Evolutionary conservation across 1,140 invertebrate genomes (phyloP).

Genomic region (Tigriopus japonicus): DNA sequence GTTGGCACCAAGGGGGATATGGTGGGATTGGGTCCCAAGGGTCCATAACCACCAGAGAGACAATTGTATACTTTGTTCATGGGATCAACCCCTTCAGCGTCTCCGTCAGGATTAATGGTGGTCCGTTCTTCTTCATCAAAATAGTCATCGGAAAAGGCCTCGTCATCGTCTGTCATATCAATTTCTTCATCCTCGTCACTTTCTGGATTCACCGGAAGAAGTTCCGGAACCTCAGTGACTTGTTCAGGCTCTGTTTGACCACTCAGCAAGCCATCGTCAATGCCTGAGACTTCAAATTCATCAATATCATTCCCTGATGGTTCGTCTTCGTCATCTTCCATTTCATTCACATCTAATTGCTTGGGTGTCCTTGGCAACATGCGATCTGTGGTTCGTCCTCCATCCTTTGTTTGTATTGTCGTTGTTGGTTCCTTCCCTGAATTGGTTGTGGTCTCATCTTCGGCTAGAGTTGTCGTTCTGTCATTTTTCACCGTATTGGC

Average conservation of each 20-base stretch:
- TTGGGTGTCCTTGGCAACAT: background rate
- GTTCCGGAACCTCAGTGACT: background rate
- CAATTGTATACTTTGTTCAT: background rate
- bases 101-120: background rate
- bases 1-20: background rate
- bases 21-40: constrained; percentile 1
- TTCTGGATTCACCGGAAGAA: background rate
- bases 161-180: background rate
- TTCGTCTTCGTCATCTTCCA: background rate
- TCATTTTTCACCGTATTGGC: background rate
- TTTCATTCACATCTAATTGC: background rate
- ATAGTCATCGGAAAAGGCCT: background rate
- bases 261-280: background rate
- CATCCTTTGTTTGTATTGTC: too few species aligned
- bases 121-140: background rate
- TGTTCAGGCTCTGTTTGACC: background rate
- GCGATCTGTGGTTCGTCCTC: too few species aligned
- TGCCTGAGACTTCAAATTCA: background rate
- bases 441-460: background rate
- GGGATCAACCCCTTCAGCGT: background rate
- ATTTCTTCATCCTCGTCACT: background rate
- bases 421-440: background rate
- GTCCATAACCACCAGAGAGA: constrained; percentile 6
- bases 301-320: background rate
- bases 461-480: background rate